Evolutionary conservation across 92 coral and sea anemone genomes (phyloP).

Genomic region (Bergia sp.): DNA sequence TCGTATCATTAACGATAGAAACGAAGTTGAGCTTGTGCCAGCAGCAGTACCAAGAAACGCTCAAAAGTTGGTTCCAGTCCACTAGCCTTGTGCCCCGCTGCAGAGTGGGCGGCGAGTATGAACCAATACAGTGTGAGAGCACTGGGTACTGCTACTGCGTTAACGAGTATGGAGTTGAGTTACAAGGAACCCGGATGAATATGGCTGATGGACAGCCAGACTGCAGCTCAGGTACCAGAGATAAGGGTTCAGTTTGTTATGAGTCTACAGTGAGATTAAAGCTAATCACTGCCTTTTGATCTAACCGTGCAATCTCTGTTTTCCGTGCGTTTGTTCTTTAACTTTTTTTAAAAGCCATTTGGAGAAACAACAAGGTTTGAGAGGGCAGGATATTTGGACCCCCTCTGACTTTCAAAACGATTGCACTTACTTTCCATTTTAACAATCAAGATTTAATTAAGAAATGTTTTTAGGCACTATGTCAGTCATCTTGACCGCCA

Average conservation of each 20-base stretch:
- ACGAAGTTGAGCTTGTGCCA: slow-evolving; percentile 62
- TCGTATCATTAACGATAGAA: background rate
- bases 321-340: too few species aligned
- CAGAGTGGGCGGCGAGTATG: slow-evolving; percentile 71
- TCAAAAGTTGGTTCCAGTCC: slow-evolving; percentile 59
- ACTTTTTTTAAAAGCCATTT: too few species aligned
- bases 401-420: too few species aligned
- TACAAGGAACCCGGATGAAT: slow-evolving; percentile 59
- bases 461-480: too few species aligned
- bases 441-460: too few species aligned
- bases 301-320: background rate
- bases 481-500: too few species aligned
- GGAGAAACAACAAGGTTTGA: too few species aligned
- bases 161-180: slow-evolving; percentile 71
- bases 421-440: too few species aligned
- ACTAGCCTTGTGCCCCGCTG: slow-evolving; percentile 71
- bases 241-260: background rate
- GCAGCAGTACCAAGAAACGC: slow-evolving; percentile 62
- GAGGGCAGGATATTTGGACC: too few species aligned
- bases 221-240: slow-evolving; percentile 33
- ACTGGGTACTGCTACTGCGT: slow-evolving; percentile 79
- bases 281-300: background rate
- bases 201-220: slow-evolving; percentile 58
- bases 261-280: too few species aligned
- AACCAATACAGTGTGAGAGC: slow-evolving; percentile 73